Evolutionary conservation across 1,140 invertebrate genomes (phyloP).

Genomic region (Drosophila lacertosa): DNA sequence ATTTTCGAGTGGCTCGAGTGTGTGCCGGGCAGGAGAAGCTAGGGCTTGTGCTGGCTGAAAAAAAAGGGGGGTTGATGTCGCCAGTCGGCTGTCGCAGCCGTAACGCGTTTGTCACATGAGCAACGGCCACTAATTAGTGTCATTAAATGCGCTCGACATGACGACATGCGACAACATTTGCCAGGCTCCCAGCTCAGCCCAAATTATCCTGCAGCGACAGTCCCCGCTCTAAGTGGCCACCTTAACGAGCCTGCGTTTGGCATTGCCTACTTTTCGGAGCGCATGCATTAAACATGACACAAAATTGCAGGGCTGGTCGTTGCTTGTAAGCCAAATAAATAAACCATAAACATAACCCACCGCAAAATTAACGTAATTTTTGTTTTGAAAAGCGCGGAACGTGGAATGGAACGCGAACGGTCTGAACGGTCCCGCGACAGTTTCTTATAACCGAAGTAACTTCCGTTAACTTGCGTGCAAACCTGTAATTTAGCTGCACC

Average conservation of each 20-base stretch:
- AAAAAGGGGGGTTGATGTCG: neutral
- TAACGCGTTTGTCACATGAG: slow-evolving; percentile 78
- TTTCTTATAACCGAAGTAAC: slow-evolving; percentile 50
- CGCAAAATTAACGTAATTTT: slow-evolving; percentile 68
- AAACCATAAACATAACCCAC: slow-evolving; percentile 75
- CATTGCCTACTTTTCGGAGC: slow-evolving; percentile 25
- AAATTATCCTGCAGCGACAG: too few species aligned
- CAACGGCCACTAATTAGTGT: slow-evolving; percentile 81
- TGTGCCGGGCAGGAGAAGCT: too few species aligned
- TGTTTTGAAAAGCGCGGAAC: slow-evolving; percentile 10
- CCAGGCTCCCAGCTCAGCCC: neutral
- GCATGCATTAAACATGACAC: slow-evolving; percentile 66
- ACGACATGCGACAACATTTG: slow-evolving; percentile 48
- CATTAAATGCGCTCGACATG: slow-evolving; percentile 73
- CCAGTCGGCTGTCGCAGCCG: slow-evolving; percentile 41
- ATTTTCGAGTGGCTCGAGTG: slow-evolving; percentile 6
- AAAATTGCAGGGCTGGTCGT: slow-evolving; percentile 62
- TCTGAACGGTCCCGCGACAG: slow-evolving; percentile 13
- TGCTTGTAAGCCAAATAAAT: slow-evolving; percentile 66
- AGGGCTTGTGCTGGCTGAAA: too few species aligned
- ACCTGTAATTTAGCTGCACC: slow-evolving; percentile 58
- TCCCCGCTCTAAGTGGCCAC: too few species aligned
- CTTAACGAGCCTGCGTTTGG: neutral
- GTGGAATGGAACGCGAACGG: neutral
- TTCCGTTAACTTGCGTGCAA: slow-evolving; percentile 78